Evolutionary conservation across 1,140 invertebrate species (phyloP).

Genomic region (Linepithema humile): DNA sequence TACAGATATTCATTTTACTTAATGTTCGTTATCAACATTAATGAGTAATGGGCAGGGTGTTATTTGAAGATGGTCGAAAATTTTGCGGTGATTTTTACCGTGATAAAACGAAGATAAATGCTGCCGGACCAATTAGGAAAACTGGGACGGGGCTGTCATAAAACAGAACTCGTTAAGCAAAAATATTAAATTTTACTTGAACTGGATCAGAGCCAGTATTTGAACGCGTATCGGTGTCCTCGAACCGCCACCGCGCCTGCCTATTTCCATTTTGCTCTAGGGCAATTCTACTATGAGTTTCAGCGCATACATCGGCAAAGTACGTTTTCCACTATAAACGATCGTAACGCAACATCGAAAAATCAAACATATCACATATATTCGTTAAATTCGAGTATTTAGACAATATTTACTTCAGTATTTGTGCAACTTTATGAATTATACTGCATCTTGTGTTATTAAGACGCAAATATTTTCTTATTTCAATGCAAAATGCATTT

Average conservation of each 20-base stretch:
- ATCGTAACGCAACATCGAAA: neutral
- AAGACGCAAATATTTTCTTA: too few relatives aligned
- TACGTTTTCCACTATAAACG: conserved; percentile 4
- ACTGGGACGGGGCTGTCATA: conserved; percentile 72
- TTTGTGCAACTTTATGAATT: neutral
- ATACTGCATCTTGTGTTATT: too few relatives aligned
- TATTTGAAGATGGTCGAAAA: neutral
- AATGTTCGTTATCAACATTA: neutral
- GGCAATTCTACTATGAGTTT: conserved; percentile 41
- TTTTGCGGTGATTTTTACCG: conserved; percentile 34
- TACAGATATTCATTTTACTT: neutral
- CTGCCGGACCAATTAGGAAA: conserved; percentile 75
- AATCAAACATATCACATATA: neutral
- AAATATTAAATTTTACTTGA: conserved; percentile 81
- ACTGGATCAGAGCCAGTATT: conserved; percentile 77
- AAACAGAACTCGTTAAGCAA: conserved; percentile 80
- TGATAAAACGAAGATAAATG: conserved; percentile 33
- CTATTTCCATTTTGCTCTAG: conserved; percentile 51
- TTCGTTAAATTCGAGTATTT: neutral
- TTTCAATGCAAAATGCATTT: neutral
- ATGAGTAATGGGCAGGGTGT: neutral
- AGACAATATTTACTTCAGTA: neutral
- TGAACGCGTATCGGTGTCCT: conserved; percentile 74
- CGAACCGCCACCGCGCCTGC: conserved; percentile 44
- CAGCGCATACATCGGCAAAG: neutral